A percentile compares a stretch with the other conserved stretches of the same genome.
These are phyloP conservation scores for Muntiacus reevesi DNA, from an alignment of 2,113 vertebrate genomes.

Conservation along the genomic window DNA sequence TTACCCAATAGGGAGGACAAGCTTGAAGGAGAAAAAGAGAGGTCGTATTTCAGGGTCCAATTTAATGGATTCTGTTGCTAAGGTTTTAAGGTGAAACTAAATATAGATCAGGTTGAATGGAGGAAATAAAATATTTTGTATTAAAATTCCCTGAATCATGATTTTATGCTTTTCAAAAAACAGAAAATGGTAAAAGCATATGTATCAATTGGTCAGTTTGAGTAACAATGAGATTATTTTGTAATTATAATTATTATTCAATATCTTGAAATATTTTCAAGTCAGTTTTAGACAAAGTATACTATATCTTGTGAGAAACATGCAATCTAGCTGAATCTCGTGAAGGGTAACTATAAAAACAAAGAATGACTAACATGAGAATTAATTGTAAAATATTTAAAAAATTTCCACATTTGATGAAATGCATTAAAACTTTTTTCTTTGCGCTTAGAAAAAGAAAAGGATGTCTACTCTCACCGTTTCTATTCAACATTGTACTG, in stretches of 20 bases:
- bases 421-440: neutral
- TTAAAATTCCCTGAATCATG: neutral
- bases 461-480: neutral
- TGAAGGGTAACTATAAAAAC: neutral
- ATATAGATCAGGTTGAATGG: neutral
- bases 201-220: neutral
- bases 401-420: neutral
- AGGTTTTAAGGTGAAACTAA: neutral
- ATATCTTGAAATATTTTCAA: neutral
- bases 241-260: neutral
- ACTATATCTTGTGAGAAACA: neutral
- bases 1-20: neutral
- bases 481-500: neutral
- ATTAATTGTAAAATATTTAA: neutral
- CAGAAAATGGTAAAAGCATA: neutral
- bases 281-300: neutral
- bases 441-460: neutral
- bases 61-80: neutral
- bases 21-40: neutral
- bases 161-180: slow-evolving; percentile 20
- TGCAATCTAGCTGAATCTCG: neutral
- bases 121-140: neutral
- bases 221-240: neutral
- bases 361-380: neutral
- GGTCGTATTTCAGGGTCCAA: neutral